Evolutionary conservation across 2,888 invertebrate genomes (phyloP).

Genomic region (Campoplex capitator): DNA sequence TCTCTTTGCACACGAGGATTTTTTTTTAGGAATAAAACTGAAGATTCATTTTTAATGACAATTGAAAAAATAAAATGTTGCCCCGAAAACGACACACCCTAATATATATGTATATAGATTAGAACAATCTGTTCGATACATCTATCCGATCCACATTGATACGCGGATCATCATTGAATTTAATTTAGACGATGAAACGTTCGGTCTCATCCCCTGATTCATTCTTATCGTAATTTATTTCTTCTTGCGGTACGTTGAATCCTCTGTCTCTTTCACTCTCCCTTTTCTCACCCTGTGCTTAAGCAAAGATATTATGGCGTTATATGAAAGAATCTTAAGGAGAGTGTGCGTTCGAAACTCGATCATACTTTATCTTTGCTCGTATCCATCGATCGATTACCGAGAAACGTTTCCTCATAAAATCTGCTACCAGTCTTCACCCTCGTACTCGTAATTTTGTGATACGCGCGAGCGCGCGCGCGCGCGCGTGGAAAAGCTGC

Average conservation of each 20-base stretch:
- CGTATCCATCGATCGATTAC: conserved; percentile 66
- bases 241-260: conserved; percentile 20
- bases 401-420: conserved; percentile 67
- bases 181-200: conserved; percentile 29
- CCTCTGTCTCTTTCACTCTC: neutral
- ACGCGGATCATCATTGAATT: conserved; percentile 12
- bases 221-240: conserved; percentile 42
- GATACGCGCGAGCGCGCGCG: conserved; percentile 30
- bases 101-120: neutral
- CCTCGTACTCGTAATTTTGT: conserved; percentile 64
- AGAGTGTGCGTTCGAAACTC: conserved; percentile 53
- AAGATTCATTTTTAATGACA: too few species aligned
- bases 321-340: conserved; percentile 55
- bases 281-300: neutral
- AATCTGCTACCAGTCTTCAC: conserved; percentile 71
- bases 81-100: too few species aligned
- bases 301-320: conserved; percentile 32
- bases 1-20: too few species aligned
- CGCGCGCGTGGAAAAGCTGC: conserved; percentile 49
- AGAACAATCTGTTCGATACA: neutral
- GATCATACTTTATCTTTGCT: conserved; percentile 64
- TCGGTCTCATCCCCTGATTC: neutral
- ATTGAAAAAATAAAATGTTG: too few species aligned
- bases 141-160: neutral
- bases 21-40: too few species aligned